A percentile compares a stretch with the other conserved stretches of the same genome.
Conservation (phyloP, 2,797 vertebrate species). For the Premnoplex brunnescens region DNA sequence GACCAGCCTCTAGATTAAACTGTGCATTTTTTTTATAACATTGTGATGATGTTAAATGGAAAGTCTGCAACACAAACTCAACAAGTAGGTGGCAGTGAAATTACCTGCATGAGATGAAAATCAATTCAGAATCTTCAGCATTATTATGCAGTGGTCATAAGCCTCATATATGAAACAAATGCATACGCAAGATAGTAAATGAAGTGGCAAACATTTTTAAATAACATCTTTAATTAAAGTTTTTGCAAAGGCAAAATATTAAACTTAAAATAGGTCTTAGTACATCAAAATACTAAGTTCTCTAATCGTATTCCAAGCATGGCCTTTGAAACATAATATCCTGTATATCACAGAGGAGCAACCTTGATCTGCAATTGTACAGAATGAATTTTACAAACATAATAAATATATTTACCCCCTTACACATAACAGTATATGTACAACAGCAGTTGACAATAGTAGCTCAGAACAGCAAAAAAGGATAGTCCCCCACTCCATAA, state of each 20-base stretch:
- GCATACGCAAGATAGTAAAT: constrained; percentile 46
- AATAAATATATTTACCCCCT: constrained; percentile 87
- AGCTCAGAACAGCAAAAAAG: constrained; percentile 81
- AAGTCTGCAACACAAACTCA: not conserved
- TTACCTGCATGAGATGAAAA: not conserved
- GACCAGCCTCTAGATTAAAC: not conserved
- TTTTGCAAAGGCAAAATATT: constrained; percentile 91
- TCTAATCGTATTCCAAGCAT: constrained; percentile 86
- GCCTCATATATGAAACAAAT: not conserved
- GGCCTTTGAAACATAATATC: constrained; percentile 83
- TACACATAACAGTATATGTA: constrained; percentile 84
- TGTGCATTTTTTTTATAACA: not conserved
- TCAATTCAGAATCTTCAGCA: not conserved
- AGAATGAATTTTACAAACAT: constrained; percentile 87
- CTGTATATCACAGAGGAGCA: constrained; percentile 84
- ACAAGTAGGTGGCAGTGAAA: not conserved
- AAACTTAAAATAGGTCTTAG: constrained; percentile 88
- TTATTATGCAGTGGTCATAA: not conserved
- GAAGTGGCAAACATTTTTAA: constrained; percentile 76
- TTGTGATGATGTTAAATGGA: not conserved
- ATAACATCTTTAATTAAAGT: constrained; percentile 89
- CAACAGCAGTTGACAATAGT: constrained; percentile 87
- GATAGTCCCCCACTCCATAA: constrained; percentile 70
- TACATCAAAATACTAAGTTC: constrained; percentile 87
- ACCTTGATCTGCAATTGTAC: constrained; percentile 84